Evolutionary conservation across 2,888 invertebrate species (phyloP).

Genomic region (Thelaira solivaga): DNA sequence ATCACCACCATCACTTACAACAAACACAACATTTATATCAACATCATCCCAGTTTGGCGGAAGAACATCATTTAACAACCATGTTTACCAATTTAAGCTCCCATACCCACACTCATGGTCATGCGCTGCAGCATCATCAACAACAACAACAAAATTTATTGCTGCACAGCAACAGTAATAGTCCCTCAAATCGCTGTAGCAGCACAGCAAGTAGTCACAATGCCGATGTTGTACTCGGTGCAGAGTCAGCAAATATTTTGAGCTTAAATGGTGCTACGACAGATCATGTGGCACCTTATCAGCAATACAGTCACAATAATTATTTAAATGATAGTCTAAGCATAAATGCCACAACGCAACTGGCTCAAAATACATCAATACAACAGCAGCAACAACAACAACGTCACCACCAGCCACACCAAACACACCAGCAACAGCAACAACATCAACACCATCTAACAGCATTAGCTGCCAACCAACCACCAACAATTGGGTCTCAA

Average conservation of each 20-base stretch:
- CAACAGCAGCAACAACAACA: constrained; percentile 38
- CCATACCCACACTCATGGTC: constrained; percentile 25
- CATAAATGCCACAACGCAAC: constrained; percentile 52
- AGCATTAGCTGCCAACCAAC: constrained; percentile 28
- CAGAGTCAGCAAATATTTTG: constrained; percentile 60
- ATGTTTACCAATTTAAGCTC: constrained; percentile 57
- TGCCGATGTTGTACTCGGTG: constrained; percentile 67
- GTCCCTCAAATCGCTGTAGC: constrained; percentile 69
- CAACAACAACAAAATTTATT: constrained; percentile 65
- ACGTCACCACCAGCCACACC: not conserved
- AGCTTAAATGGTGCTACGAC: constrained; percentile 56
- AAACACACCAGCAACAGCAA: constrained; percentile 64
- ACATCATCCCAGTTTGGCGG: constrained; percentile 74
- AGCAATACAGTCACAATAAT: constrained; percentile 56
- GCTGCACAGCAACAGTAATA: constrained; percentile 72
- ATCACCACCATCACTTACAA: constrained; percentile 60
- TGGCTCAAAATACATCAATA: constrained; percentile 49
- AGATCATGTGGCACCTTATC: constrained; percentile 55
- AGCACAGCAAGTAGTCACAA: constrained; percentile 69
- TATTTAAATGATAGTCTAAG: constrained; percentile 64
- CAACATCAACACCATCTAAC: constrained; percentile 64
- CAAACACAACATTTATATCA: constrained; percentile 72
- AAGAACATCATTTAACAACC: constrained; percentile 47
- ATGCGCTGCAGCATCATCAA: constrained; percentile 65
- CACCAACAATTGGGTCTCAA: constrained; percentile 53